Percentiles rank a stretch among this genome's conserved stretches.
These are phyloP conservation scores for Drosophila sturtevanti DNA, from an alignment of 1,140 invertebrate genomes.

Conservation along the genomic window DNA sequence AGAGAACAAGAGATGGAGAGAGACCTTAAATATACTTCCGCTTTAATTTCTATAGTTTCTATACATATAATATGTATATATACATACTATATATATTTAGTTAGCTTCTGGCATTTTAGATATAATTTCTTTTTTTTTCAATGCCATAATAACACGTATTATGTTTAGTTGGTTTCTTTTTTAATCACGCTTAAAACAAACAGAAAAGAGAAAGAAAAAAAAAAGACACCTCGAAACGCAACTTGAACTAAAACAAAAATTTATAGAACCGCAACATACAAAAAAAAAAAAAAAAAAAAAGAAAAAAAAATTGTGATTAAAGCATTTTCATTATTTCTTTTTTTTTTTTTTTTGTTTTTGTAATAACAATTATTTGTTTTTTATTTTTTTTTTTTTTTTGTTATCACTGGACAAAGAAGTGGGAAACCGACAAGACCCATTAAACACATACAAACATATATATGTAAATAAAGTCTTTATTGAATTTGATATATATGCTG, in stretches of 20 bases:
- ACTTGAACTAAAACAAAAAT: conserved; percentile 29
- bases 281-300: too few species aligned
- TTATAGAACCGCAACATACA: conserved; percentile 15
- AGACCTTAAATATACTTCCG: conserved; percentile 29
- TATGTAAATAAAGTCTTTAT: conserved; percentile 26
- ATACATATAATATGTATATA: too few species aligned
- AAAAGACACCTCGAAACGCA: too few species aligned
- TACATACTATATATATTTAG: too few species aligned
- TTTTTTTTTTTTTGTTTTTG: too few species aligned
- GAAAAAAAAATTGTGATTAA: conserved; percentile 23
- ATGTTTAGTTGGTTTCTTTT: conserved; percentile 20
- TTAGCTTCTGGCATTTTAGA: conserved; percentile 10
- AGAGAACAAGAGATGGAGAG: not conserved
- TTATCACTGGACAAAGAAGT: conserved; percentile 28
- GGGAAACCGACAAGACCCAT: conserved; percentile 20
- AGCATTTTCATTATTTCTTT: conserved; percentile 14
- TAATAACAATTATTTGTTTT: too few species aligned
- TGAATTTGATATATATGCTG: conserved; percentile 21
- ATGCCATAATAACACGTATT: conserved; percentile 2
- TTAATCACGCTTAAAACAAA: conserved; percentile 19
- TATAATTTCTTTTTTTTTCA: conserved; percentile 10
- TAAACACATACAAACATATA: conserved; percentile 5
- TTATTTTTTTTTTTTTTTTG: conserved; percentile 27
- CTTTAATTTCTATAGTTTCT: conserved; percentile 15
- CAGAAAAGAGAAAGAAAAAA: not conserved